Evolutionary conservation across 2,113 vertebrate species (phyloP).

Genomic region (Istiophorus platypterus): DNA sequence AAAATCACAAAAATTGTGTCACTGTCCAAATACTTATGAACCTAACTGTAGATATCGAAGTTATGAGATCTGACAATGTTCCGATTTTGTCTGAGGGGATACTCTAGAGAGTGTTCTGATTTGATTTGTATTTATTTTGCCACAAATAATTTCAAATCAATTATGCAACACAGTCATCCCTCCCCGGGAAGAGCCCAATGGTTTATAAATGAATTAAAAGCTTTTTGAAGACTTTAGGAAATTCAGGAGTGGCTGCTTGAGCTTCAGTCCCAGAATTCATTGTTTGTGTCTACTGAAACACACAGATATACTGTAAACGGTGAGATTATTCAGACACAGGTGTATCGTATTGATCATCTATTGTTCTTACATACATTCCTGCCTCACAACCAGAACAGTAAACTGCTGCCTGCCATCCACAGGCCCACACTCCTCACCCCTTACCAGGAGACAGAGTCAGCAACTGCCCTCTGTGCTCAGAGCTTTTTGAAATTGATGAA

Average conservation of each 20-base stretch:
- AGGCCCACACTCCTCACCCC: conserved; percentile 12
- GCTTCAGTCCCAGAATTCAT: conserved; percentile 6
- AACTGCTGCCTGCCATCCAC: conserved; percentile 20
- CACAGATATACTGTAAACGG: neutral
- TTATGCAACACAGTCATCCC: conserved; percentile 1
- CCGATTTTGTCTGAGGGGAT: conserved; percentile 41
- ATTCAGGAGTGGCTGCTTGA: conserved; percentile 4
- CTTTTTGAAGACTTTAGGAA: conserved; percentile 12
- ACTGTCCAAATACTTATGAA: too few relatives aligned
- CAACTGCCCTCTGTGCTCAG: conserved; percentile 52
- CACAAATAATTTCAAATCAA: conserved; percentile 42
- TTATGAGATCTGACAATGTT: conserved; percentile 48
- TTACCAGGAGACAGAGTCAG: conserved; percentile 38
- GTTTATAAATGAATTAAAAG: conserved; percentile 21
- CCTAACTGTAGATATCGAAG: conserved; percentile 53
- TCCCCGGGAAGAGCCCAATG: neutral
- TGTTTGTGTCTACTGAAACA: neutral
- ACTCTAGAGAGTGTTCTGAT: conserved; percentile 19
- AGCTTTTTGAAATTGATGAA: conserved; percentile 59
- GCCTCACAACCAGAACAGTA: conserved; percentile 12
- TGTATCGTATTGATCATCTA: conserved; percentile 2
- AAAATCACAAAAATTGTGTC: too few relatives aligned
- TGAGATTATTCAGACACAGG: conserved; percentile 35
- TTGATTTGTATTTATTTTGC: conserved; percentile 45
- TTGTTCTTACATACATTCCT: conserved; percentile 3